Evolutionary conservation across 2,113 vertebrate species (phyloP).

Genomic region (Bos indicus): DNA sequence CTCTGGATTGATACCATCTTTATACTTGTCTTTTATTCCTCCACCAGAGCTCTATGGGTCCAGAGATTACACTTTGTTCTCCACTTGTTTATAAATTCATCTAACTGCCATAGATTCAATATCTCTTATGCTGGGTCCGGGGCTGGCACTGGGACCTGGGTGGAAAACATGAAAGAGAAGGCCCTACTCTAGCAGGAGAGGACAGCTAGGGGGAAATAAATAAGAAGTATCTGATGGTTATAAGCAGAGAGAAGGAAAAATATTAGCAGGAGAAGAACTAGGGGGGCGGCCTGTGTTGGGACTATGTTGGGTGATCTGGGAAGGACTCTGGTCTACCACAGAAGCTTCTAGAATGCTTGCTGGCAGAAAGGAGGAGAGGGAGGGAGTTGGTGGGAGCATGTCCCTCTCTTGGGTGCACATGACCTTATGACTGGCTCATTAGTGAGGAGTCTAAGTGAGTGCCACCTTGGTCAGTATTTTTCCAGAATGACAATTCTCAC

Average conservation of each 20-base stretch:
- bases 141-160: neutral
- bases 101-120: neutral
- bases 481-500: neutral
- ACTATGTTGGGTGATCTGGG: neutral
- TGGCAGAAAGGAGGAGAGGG: neutral
- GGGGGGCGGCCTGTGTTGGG: too few species aligned
- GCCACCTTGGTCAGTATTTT: neutral
- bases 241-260: too few species aligned
- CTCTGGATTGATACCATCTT: neutral
- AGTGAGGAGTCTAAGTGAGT: neutral
- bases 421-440: neutral
- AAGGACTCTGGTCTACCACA: neutral
- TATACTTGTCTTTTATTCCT: neutral
- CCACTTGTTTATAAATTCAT: neutral
- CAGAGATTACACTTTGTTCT: neutral
- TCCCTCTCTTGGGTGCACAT: neutral
- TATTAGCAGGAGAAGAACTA: neutral
- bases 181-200: neutral
- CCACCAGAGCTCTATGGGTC: neutral
- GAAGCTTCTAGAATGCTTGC: neutral
- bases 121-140: neutral
- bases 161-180: neutral
- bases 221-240: rapidly evolving
- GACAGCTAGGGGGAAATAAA: neutral
- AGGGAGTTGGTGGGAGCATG: neutral